Evolutionary conservation across 92 coral and sea anemone species (phyloP), one percentile per base, ranked within the genome.

Genomic region (Parazoanthus swiftii): DNA sequence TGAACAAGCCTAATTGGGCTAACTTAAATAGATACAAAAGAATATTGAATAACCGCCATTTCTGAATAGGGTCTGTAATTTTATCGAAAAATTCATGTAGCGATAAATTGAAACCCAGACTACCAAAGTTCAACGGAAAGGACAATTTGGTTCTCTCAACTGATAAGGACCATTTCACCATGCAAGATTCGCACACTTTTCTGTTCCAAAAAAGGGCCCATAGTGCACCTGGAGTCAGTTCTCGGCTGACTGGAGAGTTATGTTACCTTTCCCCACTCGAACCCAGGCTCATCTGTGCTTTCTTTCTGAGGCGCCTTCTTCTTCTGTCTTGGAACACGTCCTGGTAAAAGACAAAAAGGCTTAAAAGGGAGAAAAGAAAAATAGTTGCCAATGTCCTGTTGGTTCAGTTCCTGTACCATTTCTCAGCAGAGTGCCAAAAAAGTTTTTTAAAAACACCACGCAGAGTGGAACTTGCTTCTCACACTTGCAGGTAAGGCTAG

Each of bases 221-320:
- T 0, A 21, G 25, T 6, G 25, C 20, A 6, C 14, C 18, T 63
- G n/a, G 6, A 63, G 23, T 25, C 68, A 63, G 68, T 20, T 21
- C 86, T 38, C 76, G 9, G 0, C 56, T 82, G 71, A 26, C 25
- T 43, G 35, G 23, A 20, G 9, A 78, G 5, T 78, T 66, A 72
- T 35, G 35, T 82, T 90, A 92, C 94, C 74, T 89, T 81, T n/a
- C 94, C 94, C 94, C 94, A 92, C 66, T 86, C 92, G 76, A 92
- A 92, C 6, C 94, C 92, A 42, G 89, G 50, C 39, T 91, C 93
- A 7, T 80, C 29, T 6, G 63, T 37, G n/a, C 25, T 59, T 15
- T 86, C 88, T 9, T 85, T 58, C 50, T 56, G 82, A 23, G 70
- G 37, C 8, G 2, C 54, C n/a, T 86, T 86, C 66, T 76, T 76